Base-by-base conservation (phyloP, 2,797 vertebrate genomes). In the Aratinga solstitialis region DNA sequence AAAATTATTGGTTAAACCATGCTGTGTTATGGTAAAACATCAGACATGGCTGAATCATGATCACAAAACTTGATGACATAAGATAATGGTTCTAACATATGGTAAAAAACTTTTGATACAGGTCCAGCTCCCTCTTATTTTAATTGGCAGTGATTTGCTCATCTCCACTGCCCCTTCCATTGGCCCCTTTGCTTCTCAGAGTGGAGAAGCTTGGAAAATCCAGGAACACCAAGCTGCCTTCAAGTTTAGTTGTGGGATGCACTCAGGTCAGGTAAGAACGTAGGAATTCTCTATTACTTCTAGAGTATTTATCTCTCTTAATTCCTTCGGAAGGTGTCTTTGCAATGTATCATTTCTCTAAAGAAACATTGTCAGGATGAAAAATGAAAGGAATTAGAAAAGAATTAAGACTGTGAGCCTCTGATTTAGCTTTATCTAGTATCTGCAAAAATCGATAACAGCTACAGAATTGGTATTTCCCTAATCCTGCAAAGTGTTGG, bases 321-420 rank as follows among this genome's bases (percentile, higher is more conserved):
- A 89, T 93, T 96, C 89, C 63, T 91, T 91, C 56, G 45, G 74
- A 95, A 94, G 65, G 34, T 74, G 40, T 92, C 85, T 94, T 94
- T 96, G 88, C 93, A 91, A 69, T 78, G 62, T 62, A 87, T 79
- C 56, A 82, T 95, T 94, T 93, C 90, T 97, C 59, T 72, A 62
- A 91, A 96, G 91, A 94, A 96, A 95, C 83, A 67, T 77, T 96
- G 91, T 93, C 93, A 89, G 88, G 73, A 76, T 96, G 89, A 96
- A 89, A 96, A 96, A 94, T 94, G 69, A 76, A 71, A 90, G 45
- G 66, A 93, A 73, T 89, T 65, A 63, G 68, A 62, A 81, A 93
- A 93, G 84, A 91, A 72, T 78, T 79, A 91, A 89, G 71, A 76
- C 51, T 23, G 38, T 50, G 67, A 78, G 62, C 23, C 10, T 74